Evolutionary conservation across 2,888 invertebrate species (phyloP).

Genomic region (Papilio elwesi): DNA sequence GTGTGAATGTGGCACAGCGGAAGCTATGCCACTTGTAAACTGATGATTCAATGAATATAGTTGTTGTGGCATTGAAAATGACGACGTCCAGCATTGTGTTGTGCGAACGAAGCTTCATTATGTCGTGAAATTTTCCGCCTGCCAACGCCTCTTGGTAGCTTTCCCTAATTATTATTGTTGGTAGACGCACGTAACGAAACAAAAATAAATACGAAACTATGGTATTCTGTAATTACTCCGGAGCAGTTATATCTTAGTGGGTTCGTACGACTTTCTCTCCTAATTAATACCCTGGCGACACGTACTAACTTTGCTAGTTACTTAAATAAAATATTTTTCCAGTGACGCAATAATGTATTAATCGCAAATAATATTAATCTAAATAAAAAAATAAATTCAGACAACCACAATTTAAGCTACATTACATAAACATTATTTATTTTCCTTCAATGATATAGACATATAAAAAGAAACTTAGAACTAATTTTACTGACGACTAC

Average conservation of each 20-base stretch:
- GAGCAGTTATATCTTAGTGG: not conserved
- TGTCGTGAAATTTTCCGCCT: not conserved
- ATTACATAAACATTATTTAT: not conserved
- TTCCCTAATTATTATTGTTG: constrained; percentile 11
- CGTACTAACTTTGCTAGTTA: too few relatives aligned
- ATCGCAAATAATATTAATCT: too few relatives aligned
- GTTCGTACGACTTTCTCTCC: too few relatives aligned
- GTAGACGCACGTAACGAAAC: constrained; percentile 8
- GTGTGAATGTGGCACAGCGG: constrained; percentile 34
- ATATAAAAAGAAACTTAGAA: not conserved
- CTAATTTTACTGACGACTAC: not conserved
- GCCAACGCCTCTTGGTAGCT: not conserved
- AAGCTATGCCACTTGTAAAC: constrained; percentile 24
- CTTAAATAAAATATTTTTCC: too few relatives aligned
- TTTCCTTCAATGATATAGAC: not conserved
- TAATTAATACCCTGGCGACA: too few relatives aligned
- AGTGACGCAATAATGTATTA: too few relatives aligned
- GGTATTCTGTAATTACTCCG: not conserved
- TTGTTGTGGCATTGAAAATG: constrained; percentile 29
- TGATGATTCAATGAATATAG: constrained; percentile 26
- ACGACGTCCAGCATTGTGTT: not conserved
- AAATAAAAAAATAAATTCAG: not conserved
- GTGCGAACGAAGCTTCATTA: not conserved
- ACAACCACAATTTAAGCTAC: not conserved
- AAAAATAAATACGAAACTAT: constrained; percentile 8